Base-by-base conservation (phyloP, 1,140 invertebrate genomes). In the Marisa cornuarietis region DNA sequence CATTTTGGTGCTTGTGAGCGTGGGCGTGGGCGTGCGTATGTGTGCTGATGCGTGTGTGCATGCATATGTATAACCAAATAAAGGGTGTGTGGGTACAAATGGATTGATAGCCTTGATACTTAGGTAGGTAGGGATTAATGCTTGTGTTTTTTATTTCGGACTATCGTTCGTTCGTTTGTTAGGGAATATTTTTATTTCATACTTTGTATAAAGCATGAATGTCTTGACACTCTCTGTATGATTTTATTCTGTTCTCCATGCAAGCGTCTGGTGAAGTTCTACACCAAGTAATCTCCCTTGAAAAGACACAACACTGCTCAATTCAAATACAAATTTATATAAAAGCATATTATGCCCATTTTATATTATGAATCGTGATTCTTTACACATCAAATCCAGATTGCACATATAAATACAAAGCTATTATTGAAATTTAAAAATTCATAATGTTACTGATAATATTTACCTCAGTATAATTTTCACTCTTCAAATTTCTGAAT, bases 21-120 rank as follows among this genome's bases (percentile, higher is more conserved):
- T 77, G 73, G 42, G 54, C 69, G 76, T 62, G 63, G 62, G 76
- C 71, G 63, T 63, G 68, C 71, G 66, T 78, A 52, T 79, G 76
- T 71, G 49, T 79, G 76, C 72, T 42, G 72, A 63, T 78, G 76
- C 61, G 63, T 66, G 66, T 81, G 65, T 75, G 62, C 22, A 26
- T 31, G 69, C 14, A 26, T 71, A 26, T 16, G 69, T 63, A 3
- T 20, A 0, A 1, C n/a, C 62, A n/a, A 63, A 7, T 63, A 18
- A 63, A 63, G 18, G 62, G n/a, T 63, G 18, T 63, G 3, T 42
- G 0, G 31, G 31, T 42, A 42, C 31, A 42, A 4, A 42, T 1
- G 31, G 31, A 42, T 42, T 42, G 31, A 42, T 42, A 42, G 0
- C 1, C 31, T 42, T 1, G 31, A 42, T 42, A 42, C 31, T 42